Evolutionary conservation across 2,113 vertebrate species (phyloP).

Genomic region (Albula glossodonta): DNA sequence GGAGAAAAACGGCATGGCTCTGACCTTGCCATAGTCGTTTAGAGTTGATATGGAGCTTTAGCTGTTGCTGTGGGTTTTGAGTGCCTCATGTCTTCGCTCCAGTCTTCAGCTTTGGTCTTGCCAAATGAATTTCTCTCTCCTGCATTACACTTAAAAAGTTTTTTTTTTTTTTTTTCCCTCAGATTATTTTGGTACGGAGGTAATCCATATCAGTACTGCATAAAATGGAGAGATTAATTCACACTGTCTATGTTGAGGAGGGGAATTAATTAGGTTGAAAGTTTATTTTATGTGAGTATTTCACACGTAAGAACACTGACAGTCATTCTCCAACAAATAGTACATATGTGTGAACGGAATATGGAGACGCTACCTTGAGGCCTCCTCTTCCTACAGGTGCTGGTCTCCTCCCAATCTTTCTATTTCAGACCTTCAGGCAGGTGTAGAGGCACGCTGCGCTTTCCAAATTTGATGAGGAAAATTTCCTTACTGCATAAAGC

Average conservation of each 20-base stretch:
- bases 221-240: neutral
- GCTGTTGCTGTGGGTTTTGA: neutral
- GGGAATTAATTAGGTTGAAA: constrained; percentile 31
- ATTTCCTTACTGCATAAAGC: neutral
- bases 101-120: neutral
- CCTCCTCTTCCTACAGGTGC: neutral
- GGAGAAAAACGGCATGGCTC: neutral
- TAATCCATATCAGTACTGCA: neutral
- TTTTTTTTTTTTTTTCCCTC: neutral
- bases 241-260: neutral
- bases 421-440: neutral
- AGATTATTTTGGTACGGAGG: no score
- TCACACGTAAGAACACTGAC: neutral
- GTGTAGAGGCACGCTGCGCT: no score
- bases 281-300: constrained; percentile 35
- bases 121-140: neutral
- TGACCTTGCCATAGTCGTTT: neutral
- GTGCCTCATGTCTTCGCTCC: neutral
- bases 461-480: neutral
- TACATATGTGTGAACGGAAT: neutral
- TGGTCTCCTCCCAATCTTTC: neutral
- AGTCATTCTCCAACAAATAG: neutral
- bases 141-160: neutral
- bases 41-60: neutral
- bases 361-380: neutral